Conservation (phyloP, 2,888 invertebrate genomes). For the Cetonia aurata region DNA sequence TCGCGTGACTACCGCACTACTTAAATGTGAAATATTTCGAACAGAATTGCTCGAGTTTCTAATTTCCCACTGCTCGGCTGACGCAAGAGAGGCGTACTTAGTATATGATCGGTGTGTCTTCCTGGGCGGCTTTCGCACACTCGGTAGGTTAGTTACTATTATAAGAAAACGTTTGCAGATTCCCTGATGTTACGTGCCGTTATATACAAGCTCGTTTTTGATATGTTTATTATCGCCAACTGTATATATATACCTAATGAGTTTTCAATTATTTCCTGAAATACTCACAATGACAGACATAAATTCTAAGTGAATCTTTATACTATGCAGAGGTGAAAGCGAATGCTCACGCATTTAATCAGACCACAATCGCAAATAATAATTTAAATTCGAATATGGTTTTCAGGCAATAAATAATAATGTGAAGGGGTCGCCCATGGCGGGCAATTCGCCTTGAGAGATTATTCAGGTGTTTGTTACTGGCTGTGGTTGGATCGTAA, state of each 20-base stretch:
- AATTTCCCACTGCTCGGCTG: constrained; percentile 12
- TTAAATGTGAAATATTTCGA: constrained; percentile 29
- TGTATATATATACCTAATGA: too few relatives aligned
- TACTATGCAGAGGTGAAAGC: constrained; percentile 16
- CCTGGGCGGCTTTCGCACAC: too few relatives aligned
- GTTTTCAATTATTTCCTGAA: too few relatives aligned
- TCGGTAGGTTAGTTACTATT: too few relatives aligned
- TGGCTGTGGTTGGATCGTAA: constrained; percentile 26
- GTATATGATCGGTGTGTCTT: background rate
- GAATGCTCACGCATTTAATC: constrained; percentile 34
- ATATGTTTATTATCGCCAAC: background rate
- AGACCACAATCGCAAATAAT: constrained; percentile 24
- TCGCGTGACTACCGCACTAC: constrained; percentile 27
- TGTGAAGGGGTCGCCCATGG: constrained; percentile 22
- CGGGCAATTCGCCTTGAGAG: constrained; percentile 14
- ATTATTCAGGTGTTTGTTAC: constrained; percentile 9
- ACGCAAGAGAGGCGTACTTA: constrained; percentile 4
- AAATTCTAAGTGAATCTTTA: too few relatives aligned
- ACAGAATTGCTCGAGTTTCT: constrained; percentile 32
- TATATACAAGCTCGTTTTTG: too few relatives aligned
- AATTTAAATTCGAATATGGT: constrained; percentile 37
- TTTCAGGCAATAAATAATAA: constrained; percentile 31
- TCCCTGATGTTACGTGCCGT: too few relatives aligned
- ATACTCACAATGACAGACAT: too few relatives aligned
- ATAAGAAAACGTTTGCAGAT: too few relatives aligned